Percentiles rank a stretch among this genome's conserved stretches.
These are phyloP conservation scores for Cotesia vestalis DNA, from an alignment of 1,140 invertebrate species.

Conservation along the genomic window DNA sequence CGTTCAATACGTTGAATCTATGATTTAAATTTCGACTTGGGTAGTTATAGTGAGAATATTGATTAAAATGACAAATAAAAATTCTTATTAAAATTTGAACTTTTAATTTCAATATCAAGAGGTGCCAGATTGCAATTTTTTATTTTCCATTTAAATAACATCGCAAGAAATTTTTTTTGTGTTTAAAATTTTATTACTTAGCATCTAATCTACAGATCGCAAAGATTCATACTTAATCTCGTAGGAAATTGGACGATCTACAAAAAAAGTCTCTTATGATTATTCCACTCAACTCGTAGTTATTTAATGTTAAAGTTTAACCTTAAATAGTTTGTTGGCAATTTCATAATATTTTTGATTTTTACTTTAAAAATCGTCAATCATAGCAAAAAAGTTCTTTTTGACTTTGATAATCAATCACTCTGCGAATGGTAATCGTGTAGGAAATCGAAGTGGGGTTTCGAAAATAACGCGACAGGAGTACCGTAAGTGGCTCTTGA, in stretches of 20 bases:
- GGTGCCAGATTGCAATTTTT: conserved; percentile 3
- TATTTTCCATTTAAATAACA: not conserved
- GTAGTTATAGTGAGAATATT: not conserved
- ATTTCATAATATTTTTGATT: too few species aligned
- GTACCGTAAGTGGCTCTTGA: too few species aligned
- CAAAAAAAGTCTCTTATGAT: conserved; percentile 27
- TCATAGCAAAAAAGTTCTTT: too few species aligned
- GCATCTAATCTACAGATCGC: not conserved
- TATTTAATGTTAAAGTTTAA: conserved; percentile 23
- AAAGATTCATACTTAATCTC: not conserved
- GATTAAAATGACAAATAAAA: not conserved
- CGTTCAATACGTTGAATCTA: too few species aligned
- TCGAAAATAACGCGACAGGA: too few species aligned
- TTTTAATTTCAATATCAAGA: not conserved
- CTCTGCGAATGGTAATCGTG: too few species aligned
- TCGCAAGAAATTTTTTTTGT: not conserved
- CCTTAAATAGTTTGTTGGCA: not conserved
- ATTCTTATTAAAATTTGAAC: not conserved
- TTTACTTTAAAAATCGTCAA: too few species aligned
- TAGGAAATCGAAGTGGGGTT: too few species aligned
- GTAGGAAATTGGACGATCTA: conserved; percentile 22
- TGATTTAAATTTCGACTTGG: too few species aligned
- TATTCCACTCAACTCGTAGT: conserved; percentile 16
- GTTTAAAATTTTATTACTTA: conserved; percentile 5
- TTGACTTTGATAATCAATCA: too few species aligned